Conservation (phyloP, 1,140 invertebrate species). For the Acromyrmex charruanus region DNA sequence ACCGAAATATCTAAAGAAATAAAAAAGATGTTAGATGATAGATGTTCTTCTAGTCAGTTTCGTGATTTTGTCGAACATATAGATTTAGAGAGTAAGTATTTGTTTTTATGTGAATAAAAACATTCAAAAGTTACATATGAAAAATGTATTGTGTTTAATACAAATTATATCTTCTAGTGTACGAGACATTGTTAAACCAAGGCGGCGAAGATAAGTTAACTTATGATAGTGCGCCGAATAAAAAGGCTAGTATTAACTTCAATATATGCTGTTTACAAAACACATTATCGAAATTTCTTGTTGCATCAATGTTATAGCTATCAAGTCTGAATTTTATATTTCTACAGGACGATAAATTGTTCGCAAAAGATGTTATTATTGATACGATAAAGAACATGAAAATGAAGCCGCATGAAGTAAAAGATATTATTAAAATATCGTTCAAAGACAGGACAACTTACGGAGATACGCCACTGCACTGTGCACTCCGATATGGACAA, state of each 20-base stretch:
- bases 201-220: constrained; percentile 39
- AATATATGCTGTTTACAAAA: constrained; percentile 8
- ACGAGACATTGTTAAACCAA: background rate
- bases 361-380: constrained; percentile 73
- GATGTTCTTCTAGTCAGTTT: constrained; percentile 48
- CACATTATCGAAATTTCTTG: background rate
- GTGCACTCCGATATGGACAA: constrained; percentile 79
- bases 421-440: constrained; percentile 71
- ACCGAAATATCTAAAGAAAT: constrained; percentile 72
- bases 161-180: constrained; percentile 19
- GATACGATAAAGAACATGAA: constrained; percentile 70
- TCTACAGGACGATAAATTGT: constrained; percentile 64
- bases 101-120: background rate
- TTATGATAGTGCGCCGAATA: constrained; percentile 55
- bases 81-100: constrained; percentile 46
- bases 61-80: constrained; percentile 45
- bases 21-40: constrained; percentile 62
- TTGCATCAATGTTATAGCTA: background rate
- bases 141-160: background rate
- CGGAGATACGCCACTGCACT: constrained; percentile 81
- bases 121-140: constrained; percentile 26
- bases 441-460: constrained; percentile 77
- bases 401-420: constrained; percentile 35
- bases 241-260: constrained; percentile 54
- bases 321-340: constrained; percentile 24